These are phyloP conservation scores for Ornithoptera priamus DNA, from an alignment of 2,888 invertebrate genomes.

Conservation along the genomic window DNA sequence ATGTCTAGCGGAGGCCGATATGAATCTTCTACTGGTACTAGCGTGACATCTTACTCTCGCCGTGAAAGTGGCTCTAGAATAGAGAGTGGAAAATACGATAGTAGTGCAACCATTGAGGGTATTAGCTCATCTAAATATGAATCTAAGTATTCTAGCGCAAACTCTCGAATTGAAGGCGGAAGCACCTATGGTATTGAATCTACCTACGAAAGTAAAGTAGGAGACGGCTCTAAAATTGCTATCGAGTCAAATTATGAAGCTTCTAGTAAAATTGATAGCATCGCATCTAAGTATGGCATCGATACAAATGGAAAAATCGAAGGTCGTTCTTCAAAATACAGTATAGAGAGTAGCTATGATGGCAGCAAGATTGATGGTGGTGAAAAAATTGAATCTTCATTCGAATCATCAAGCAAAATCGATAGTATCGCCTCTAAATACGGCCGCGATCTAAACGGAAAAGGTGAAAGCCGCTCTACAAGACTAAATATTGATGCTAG, in stretches of 20 bases:
- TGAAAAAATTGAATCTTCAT: conserved; percentile 28
- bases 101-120: conserved; percentile 58
- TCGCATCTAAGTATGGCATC: conserved; percentile 62
- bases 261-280: conserved; percentile 56
- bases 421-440: conserved; percentile 56
- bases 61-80: conserved; percentile 66
- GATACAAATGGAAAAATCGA: conserved; percentile 47
- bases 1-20: conserved; percentile 62
- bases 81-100: conserved; percentile 56
- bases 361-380: conserved; percentile 30
- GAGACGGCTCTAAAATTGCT: conserved; percentile 43
- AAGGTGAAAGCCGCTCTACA: conserved; percentile 51
- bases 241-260: conserved; percentile 42
- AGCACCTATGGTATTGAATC: conserved; percentile 50
- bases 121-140: conserved; percentile 59
- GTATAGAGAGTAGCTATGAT: conserved; percentile 38
- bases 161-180: conserved; percentile 37
- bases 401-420: conserved; percentile 50
- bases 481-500: conserved; percentile 50
- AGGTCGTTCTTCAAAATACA: conserved; percentile 37
- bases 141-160: conserved; percentile 62
- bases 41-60: conserved; percentile 58
- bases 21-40: conserved; percentile 60
- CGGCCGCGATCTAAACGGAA: conserved; percentile 49
- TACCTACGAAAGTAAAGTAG: conserved; percentile 44